phyloP scores from a whole-genome alignment of 2,888 invertebrate genomes.

The Stratiomys singularior region DNA sequence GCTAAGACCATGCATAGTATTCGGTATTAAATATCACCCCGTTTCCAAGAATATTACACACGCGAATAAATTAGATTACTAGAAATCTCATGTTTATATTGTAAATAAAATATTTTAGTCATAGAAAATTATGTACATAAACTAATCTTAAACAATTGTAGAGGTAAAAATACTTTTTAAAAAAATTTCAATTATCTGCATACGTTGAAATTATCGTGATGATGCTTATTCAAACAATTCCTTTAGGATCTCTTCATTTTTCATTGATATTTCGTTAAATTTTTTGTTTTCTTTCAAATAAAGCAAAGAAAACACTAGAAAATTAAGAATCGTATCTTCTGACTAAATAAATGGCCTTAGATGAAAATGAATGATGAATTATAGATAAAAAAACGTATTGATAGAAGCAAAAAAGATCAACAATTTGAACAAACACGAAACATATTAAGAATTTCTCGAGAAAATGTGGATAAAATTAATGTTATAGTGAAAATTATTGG shows the following conservation, averaged over 20 bases:
- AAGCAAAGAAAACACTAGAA: neutral
- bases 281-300: constrained; percentile 5
- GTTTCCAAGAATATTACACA: too few species aligned
- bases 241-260: neutral
- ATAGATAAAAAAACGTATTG: constrained; percentile 1
- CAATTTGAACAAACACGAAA: neutral
- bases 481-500: neutral
- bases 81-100: neutral
- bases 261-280: neutral
- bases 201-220: neutral
- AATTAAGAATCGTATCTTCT: constrained; percentile 32
- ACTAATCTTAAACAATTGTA: neutral
- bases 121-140: neutral
- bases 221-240: constrained; percentile 5
- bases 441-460: constrained; percentile 20
- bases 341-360: constrained; percentile 46
- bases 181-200: constrained; percentile 1
- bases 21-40: too few species aligned
- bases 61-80: too few species aligned
- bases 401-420: constrained; percentile 10
- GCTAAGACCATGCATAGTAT: too few species aligned
- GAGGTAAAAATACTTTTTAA: neutral
- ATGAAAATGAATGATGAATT: constrained; percentile 40
- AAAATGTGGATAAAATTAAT: neutral
- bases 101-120: neutral